Conservation (phyloP, 2,888 invertebrate species). For the Magallana nippona region DNA sequence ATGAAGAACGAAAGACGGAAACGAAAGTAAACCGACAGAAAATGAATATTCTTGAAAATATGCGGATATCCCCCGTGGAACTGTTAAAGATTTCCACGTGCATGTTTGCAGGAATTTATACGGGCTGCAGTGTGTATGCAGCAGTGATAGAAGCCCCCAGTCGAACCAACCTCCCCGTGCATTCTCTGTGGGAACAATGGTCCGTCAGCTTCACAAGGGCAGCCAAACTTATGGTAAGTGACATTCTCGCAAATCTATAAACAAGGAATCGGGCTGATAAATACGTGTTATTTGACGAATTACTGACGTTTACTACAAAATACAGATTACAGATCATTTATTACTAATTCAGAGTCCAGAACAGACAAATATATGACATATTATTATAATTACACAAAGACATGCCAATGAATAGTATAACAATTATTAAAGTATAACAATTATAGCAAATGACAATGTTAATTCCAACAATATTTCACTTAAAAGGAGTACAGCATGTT, state of each 20-base stretch:
- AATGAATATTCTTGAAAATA: neutral
- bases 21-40: neutral
- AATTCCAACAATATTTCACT: too few relatives aligned
- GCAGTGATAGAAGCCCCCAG: conserved; percentile 29
- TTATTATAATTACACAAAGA: too few relatives aligned
- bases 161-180: conserved; percentile 10
- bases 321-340: too few relatives aligned
- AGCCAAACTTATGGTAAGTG: conserved; percentile 30
- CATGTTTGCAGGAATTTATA: conserved; percentile 24
- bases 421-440: too few relatives aligned
- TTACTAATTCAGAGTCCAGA: too few relatives aligned
- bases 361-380: too few relatives aligned
- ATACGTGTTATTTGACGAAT: neutral
- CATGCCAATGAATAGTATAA: too few relatives aligned
- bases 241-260: neutral
- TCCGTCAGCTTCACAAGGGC: neutral
- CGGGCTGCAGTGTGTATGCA: conserved; percentile 6
- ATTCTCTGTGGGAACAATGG: conserved; percentile 38
- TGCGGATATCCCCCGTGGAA: neutral
- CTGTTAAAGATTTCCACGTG: neutral
- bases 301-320: neutral
- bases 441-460: too few relatives aligned
- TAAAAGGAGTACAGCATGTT: too few relatives aligned
- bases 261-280: too few relatives aligned
- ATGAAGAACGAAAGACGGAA: too few relatives aligned